These are phyloP conservation scores for Polydesmus complanatus DNA, from an alignment of 2,888 invertebrate species.

Conservation along the genomic window DNA sequence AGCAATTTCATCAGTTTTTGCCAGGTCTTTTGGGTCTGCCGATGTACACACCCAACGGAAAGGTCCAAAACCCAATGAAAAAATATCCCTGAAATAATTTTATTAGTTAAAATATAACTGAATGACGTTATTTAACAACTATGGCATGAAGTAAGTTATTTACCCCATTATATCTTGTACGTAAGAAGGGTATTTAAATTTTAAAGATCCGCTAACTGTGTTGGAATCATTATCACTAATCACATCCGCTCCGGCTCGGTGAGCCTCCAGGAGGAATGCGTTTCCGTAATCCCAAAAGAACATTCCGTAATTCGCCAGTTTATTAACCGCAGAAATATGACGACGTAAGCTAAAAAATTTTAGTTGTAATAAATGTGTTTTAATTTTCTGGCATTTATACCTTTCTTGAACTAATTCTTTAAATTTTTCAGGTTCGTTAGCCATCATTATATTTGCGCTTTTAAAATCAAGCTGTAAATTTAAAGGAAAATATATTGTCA, in stretches of 20 bases:
- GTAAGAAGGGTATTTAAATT: conserved; percentile 45
- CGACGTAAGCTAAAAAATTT: conserved; percentile 35
- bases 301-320: conserved; percentile 37
- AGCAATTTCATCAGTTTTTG: conserved; percentile 41
- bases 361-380: conserved; percentile 3
- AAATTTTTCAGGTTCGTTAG: conserved; percentile 37
- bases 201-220: conserved; percentile 31
- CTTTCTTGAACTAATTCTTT: conserved; percentile 39
- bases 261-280: conserved; percentile 46
- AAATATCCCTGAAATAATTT: conserved; percentile 37
- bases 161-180: conserved; percentile 50
- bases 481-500: background rate
- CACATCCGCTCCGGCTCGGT: conserved; percentile 41
- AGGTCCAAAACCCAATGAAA: conserved; percentile 49
- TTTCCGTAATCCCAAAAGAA: conserved; percentile 51
- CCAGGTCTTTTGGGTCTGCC: conserved; percentile 37
- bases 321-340: conserved; percentile 43
- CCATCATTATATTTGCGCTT: conserved; percentile 38
- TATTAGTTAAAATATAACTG: background rate
- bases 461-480: conserved; percentile 33
- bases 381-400: conserved; percentile 24
- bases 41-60: conserved; percentile 50
- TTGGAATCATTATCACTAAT: conserved; percentile 23
- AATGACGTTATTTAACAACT: background rate
- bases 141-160: background rate